phyloP scores from a whole-genome alignment of 2,113 vertebrate species.

The Hippocampus abdominalis region DNA sequence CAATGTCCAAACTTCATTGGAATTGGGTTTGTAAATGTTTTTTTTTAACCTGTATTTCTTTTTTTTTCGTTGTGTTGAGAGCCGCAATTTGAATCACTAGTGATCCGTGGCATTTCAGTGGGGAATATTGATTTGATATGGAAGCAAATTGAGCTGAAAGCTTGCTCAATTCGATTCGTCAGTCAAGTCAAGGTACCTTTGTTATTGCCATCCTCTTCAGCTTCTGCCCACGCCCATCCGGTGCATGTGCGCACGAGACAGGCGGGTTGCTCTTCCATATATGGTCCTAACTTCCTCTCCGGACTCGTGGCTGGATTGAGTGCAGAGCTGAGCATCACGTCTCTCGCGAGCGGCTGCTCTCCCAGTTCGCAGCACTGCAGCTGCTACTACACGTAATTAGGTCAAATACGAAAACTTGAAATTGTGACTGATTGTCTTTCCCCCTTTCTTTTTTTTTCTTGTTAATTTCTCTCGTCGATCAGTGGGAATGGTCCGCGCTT shows the following conservation, averaged over 20 bases:
- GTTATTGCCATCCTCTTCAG: background rate
- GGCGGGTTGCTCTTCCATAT: slow-evolving; percentile 41
- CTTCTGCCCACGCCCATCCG: slow-evolving; percentile 19
- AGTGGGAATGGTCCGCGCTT: slow-evolving; percentile 61
- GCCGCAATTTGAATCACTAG: too few species aligned
- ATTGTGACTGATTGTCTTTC: background rate
- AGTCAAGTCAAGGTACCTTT: background rate
- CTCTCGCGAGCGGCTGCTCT: background rate
- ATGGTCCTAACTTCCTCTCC: slow-evolving; percentile 58
- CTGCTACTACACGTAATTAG: background rate
- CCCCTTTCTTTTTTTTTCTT: background rate
- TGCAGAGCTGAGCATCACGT: slow-evolving; percentile 8
- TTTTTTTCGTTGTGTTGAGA: too few species aligned
- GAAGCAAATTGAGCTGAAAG: background rate
- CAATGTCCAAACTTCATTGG: too few species aligned
- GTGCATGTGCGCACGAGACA: background rate
- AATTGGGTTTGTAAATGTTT: too few species aligned
- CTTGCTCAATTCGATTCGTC: background rate
- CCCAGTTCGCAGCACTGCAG: background rate
- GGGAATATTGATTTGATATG: background rate
- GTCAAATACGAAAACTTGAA: background rate
- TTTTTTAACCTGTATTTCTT: background rate
- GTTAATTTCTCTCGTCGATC: slow-evolving; percentile 12
- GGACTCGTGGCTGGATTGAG: slow-evolving; percentile 24
- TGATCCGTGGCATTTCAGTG: background rate